Conservation (phyloP, 2,888 invertebrate genomes). For the Endomychus coccineus region DNA sequence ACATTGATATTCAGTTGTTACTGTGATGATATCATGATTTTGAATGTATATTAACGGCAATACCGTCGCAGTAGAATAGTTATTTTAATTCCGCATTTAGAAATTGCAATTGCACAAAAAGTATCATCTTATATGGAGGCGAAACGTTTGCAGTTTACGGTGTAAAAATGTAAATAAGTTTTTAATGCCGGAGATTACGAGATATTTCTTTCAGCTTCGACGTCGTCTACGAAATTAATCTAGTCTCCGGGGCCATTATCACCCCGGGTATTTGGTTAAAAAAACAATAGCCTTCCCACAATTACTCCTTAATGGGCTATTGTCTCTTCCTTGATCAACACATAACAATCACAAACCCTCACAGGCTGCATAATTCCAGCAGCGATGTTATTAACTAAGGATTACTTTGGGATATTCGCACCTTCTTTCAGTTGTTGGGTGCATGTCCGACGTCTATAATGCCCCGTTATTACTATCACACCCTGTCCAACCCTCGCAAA, state of each 20-base stretch:
- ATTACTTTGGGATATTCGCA: conserved; percentile 17
- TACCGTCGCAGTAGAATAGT: too few relatives aligned
- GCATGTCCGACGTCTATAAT: conserved; percentile 35
- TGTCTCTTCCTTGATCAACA: conserved; percentile 43
- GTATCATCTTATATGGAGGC: too few relatives aligned
- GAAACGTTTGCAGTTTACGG: too few relatives aligned
- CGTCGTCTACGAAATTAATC: conserved; percentile 37
- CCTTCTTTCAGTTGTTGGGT: conserved; percentile 19
- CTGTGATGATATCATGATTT: too few relatives aligned
- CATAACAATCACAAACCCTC: conserved; percentile 39
- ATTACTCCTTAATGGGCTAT: conserved; percentile 42
- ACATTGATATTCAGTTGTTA: too few relatives aligned
- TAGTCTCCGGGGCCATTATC: conserved; percentile 41
- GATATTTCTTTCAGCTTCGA: too few relatives aligned
- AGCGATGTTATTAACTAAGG: conserved; percentile 16
- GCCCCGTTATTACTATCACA: conserved; percentile 25
- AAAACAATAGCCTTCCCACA: conserved; percentile 45
- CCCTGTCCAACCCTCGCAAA: conserved; percentile 30
- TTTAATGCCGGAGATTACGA: too few relatives aligned
- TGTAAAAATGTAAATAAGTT: too few relatives aligned
- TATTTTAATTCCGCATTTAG: too few relatives aligned
- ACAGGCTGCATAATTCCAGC: conserved; percentile 26
- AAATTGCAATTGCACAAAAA: too few relatives aligned
- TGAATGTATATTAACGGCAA: too few relatives aligned
- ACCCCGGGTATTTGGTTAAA: conserved; percentile 46